Base-by-base conservation (phyloP, 1,140 invertebrate genomes). In the Monochamus saltuarius region DNA sequence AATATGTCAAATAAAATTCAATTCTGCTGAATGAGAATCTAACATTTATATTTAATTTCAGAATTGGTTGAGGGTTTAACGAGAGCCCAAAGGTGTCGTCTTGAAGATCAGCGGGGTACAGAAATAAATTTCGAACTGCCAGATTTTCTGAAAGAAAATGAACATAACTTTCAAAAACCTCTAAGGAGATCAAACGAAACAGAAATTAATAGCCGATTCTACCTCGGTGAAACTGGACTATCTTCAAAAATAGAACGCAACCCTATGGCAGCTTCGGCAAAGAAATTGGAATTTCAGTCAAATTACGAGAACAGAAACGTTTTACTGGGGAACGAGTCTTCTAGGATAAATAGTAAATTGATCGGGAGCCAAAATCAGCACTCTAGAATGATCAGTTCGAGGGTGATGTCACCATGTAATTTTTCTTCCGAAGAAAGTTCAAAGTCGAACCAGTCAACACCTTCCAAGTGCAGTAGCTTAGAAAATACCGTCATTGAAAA, bases 31-130 rank as follows among this genome's bases (percentile, higher is more conserved):
- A 13, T 14, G 2, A 2, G n/a, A 14, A 49, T 17, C n/a, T 49
- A n/a, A n/a, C n/a, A 49, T n/a, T 62, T 56, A 0, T 36, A 52
- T 55, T 37, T 57, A 36, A 6, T 74, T 73, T 13, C 60, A 75
- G 74, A 76, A 68, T 47, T 76, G 52, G 88, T 90, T 65, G 89
- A 91, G 74, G 87, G 89, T 29, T 75, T 92, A 59, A 89, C 89
- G 74, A 80, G 87, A 61, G 89, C 88, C 2, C 89, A 92, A 73
- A 75, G 86, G 63, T 29, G 22, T 6, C 80, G 90, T 17, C 74
- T 92, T 42, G 90, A 92, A 74, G 90, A 92, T 74, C 90, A 93
- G 76, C 79, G 90, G 63, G 90, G 89, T 40, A 90, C 87, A 0
- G 87, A 89, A 78, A 89, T 90, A 1, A 90, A 90, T 73, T 89